Conservation (phyloP, 2,888 invertebrate genomes). For the Carcina quercana region DNA sequence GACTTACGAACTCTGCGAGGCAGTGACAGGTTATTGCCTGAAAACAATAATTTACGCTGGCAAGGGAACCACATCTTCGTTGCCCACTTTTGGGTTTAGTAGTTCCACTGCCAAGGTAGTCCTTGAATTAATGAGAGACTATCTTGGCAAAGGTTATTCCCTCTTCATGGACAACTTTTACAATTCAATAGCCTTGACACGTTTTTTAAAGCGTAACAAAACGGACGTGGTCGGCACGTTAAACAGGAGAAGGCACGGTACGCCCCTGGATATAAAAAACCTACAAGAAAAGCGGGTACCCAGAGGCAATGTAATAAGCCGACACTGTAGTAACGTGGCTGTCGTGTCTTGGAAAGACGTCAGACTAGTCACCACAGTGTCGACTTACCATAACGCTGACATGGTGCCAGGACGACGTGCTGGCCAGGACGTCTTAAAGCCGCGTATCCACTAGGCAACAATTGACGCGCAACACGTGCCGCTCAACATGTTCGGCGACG, state of each 20-base stretch:
- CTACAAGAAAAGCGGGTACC: background rate
- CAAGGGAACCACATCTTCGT: background rate
- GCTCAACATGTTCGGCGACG: too few relatives aligned
- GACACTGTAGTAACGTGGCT: conserved; percentile 7
- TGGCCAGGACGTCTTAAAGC: background rate
- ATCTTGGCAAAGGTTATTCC: conserved; percentile 13
- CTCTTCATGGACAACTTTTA: conserved; percentile 18
- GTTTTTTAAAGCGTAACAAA: conserved; percentile 10
- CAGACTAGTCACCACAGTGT: conserved; percentile 8
- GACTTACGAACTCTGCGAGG: conserved; percentile 17
- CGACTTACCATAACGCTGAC: conserved; percentile 8
- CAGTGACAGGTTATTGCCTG: conserved; percentile 14
- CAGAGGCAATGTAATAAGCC: conserved; percentile 1
- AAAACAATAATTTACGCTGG: background rate
- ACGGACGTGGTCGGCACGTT: conserved; percentile 17
- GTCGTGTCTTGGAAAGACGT: conserved; percentile 8
- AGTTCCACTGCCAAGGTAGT: conserved; percentile 6
- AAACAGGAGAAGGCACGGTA: conserved; percentile 5
- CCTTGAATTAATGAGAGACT: conserved; percentile 8
- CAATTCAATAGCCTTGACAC: conserved; percentile 8
- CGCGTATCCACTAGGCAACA: too few relatives aligned
- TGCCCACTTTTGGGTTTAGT: conserved; percentile 1
- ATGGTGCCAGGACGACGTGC: conserved; percentile 5
- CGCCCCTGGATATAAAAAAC: conserved; percentile 7
- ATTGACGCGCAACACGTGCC: too few relatives aligned